A percentile compares a stretch with the other conserved stretches of the same genome.
Conservation (phyloP, 2,113 vertebrate genomes). For the Elanoides forficatus region DNA sequence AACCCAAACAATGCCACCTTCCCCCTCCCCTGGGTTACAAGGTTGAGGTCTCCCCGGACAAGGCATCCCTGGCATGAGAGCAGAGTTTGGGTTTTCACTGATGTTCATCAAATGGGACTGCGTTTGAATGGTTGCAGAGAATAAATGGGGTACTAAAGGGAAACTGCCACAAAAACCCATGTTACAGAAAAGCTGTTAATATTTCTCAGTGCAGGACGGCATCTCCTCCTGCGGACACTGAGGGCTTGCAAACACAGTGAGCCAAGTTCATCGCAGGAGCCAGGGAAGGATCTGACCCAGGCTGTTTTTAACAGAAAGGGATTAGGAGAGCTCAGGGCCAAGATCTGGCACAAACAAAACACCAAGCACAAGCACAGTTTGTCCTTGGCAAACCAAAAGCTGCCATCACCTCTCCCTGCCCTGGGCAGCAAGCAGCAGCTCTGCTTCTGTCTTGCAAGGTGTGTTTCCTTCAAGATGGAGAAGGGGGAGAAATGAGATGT, state of each 20-base stretch:
- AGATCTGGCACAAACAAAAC: neutral
- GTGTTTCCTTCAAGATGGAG: neutral
- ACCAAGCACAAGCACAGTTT: neutral
- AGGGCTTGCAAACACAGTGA: neutral
- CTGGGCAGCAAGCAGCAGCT: rapidly evolving
- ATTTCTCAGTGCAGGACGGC: rapidly evolving
- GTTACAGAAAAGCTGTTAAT: neutral
- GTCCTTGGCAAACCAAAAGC: neutral
- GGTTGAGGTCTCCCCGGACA: rapidly evolving
- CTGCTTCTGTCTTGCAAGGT: neutral
- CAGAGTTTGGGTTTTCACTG: neutral
- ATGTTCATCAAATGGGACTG: rapidly evolving
- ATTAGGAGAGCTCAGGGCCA: neutral
- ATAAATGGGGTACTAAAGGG: neutral
- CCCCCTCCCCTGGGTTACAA: neutral
- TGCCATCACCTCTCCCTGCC: neutral
- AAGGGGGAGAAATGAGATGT: neutral
- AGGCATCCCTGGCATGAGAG: neutral
- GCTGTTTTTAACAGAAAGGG: too few species aligned
- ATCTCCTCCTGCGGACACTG: neutral
- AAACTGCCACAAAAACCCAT: neutral
- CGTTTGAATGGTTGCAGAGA: neutral
- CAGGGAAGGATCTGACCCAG: neutral
- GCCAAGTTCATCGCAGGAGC: neutral
- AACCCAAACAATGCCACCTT: neutral